Evolutionary conservation across 2,113 vertebrate genomes (phyloP).

Genomic region (Agapornis roseicollis): DNA sequence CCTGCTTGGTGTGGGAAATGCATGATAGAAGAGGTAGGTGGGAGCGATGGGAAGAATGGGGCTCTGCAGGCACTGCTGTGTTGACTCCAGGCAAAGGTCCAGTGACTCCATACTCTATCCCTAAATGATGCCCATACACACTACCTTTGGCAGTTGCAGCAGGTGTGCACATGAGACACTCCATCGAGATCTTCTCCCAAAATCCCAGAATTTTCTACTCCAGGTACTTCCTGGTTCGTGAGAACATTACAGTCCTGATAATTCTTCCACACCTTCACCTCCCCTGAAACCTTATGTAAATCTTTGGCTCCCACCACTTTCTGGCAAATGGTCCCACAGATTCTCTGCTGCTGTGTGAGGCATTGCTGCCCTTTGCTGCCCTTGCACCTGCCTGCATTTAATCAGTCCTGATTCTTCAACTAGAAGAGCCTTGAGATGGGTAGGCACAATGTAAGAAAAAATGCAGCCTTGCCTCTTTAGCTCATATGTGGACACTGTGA

Average conservation of each 20-base stretch:
- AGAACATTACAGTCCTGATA: background rate
- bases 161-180: background rate
- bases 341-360: fast-evolving
- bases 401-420: background rate
- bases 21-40: background rate
- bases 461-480: background rate
- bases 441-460: background rate
- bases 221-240: background rate
- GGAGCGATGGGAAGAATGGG: background rate
- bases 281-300: background rate
- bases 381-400: background rate
- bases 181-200: background rate
- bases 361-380: background rate
- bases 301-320: background rate
- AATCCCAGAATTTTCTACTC: background rate
- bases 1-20: background rate
- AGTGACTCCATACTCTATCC: background rate
- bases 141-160: background rate
- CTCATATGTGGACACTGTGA: fast-evolving
- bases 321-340: background rate
- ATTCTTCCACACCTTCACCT: background rate
- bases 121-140: fast-evolving
- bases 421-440: background rate
- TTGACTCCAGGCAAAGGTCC: background rate
- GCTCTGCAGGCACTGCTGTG: background rate